Percentiles rank a stretch among this genome's conserved stretches.
Conservation (phyloP, 1,140 invertebrate genomes). For the Conopomorpha cramerella region DNA sequence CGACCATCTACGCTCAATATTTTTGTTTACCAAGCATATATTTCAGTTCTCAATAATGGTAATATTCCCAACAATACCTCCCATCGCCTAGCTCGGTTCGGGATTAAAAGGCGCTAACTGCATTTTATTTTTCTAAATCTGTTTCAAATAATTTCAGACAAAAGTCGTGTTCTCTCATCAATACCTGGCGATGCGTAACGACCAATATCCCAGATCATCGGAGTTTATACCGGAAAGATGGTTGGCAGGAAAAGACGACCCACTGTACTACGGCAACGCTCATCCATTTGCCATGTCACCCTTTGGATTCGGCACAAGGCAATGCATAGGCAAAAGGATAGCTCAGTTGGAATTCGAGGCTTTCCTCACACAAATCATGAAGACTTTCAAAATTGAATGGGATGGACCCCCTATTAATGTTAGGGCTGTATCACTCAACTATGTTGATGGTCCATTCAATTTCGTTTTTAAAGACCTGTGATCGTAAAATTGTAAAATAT, state of each 20-base stretch:
- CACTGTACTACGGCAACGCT: slow-evolving; percentile 42
- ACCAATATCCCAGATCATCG: slow-evolving; percentile 53
- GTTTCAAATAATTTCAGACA: slow-evolving; percentile 14
- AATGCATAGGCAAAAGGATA: slow-evolving; percentile 63
- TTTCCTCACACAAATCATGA: slow-evolving; percentile 57
- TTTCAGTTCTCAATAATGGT: no score
- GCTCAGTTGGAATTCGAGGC: slow-evolving; percentile 69
- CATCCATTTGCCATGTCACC: slow-evolving; percentile 63
- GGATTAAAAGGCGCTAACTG: no score
- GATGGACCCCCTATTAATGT: slow-evolving; percentile 12
- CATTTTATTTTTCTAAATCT: no score
- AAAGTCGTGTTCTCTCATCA: slow-evolving; percentile 31
- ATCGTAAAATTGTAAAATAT: no score
- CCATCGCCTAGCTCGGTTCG: no score
- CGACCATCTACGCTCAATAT: no score
- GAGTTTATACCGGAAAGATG: slow-evolving; percentile 66
- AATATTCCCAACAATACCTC: no score
- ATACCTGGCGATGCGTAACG: slow-evolving; percentile 42
- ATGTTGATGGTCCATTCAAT: slow-evolving; percentile 9
- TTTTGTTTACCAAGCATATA: no score
- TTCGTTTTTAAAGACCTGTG: slow-evolving; percentile 28
- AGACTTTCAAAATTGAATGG: slow-evolving; percentile 50
- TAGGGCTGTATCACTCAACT: slow-evolving; percentile 7
- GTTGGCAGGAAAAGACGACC: slow-evolving; percentile 43
- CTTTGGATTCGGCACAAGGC: slow-evolving; percentile 67